Conservation (phyloP, 2,888 invertebrate genomes). For the Eutolmus rufibarbis region DNA sequence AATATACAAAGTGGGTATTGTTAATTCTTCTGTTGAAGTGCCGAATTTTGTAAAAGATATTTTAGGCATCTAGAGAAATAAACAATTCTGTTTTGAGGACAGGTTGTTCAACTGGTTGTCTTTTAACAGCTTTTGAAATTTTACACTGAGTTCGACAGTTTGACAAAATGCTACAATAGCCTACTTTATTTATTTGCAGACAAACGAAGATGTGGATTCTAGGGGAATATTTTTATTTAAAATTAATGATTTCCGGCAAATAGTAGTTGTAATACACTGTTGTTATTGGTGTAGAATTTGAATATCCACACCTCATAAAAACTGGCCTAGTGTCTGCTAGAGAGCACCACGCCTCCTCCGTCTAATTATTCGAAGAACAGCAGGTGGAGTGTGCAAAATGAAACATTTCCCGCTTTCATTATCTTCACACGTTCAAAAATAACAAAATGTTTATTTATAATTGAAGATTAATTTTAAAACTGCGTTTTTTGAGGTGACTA, state of each 20-base stretch:
- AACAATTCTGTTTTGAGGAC: background rate
- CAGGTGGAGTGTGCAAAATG: slow-evolving; percentile 1
- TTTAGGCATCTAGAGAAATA: background rate
- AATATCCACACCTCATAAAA: background rate
- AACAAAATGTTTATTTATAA: background rate
- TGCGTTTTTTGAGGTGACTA: slow-evolving; percentile 2
- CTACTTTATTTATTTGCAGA: background rate
- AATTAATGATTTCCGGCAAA: background rate
- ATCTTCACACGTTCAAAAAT: background rate
- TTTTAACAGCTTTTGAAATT: background rate
- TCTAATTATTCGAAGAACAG: background rate
- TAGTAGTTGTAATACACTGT: background rate
- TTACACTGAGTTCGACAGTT: background rate
- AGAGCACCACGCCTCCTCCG: background rate
- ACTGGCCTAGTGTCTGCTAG: background rate
- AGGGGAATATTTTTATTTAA: background rate
- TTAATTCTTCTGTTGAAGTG: background rate
- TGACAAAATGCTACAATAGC: background rate
- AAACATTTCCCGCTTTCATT: slow-evolving; percentile 7
- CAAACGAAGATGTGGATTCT: background rate
- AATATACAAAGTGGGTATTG: background rate
- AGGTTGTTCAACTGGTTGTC: background rate
- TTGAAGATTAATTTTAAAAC: background rate
- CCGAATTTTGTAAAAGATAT: background rate
- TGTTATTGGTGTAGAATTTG: background rate